phyloP scores from a whole-genome alignment of 92 coral and sea anemone species.

The Phenganax stokvisi region DNA sequence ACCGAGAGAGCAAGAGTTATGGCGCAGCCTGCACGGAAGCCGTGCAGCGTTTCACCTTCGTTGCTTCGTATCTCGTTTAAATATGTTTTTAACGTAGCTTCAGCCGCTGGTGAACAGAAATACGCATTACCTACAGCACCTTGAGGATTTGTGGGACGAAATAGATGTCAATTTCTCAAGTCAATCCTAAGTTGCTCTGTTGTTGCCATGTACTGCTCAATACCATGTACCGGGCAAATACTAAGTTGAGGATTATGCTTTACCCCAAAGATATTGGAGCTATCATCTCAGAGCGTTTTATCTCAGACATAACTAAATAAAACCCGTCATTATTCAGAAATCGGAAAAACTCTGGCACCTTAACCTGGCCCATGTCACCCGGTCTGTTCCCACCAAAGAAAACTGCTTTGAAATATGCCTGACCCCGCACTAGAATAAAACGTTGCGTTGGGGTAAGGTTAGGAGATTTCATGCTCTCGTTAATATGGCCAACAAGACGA shows the following conservation, averaged over 20 bases:
- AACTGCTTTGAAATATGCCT: slow-evolving; percentile 55
- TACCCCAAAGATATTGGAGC: slow-evolving; percentile 49
- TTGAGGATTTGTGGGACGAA: slow-evolving; percentile 43
- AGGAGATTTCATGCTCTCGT: slow-evolving; percentile 29
- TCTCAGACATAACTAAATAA: slow-evolving; percentile 59
- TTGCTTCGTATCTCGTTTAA: neutral
- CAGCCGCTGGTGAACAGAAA: slow-evolving; percentile 43
- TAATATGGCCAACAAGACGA: slow-evolving; percentile 38
- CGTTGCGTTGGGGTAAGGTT: slow-evolving; percentile 40
- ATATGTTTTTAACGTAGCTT: neutral
- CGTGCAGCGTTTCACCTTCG: neutral
- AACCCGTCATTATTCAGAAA: slow-evolving; percentile 56
- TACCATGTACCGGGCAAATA: slow-evolving; percentile 47
- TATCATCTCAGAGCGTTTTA: slow-evolving; percentile 53
- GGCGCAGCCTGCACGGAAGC: neutral
- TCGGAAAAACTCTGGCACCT: slow-evolving; percentile 53
- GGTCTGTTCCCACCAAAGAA: slow-evolving; percentile 59
- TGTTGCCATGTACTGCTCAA: slow-evolving; percentile 53
- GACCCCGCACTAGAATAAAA: slow-evolving; percentile 49
- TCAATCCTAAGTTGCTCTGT: slow-evolving; percentile 19
- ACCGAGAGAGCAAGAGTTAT: neutral
- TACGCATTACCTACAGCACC: slow-evolving; percentile 50
- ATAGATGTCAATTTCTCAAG: slow-evolving; percentile 47
- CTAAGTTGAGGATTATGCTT: slow-evolving; percentile 48
- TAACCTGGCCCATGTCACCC: slow-evolving; percentile 42